These are phyloP conservation scores for Planococcus citri DNA, from an alignment of 1,140 invertebrate genomes.

Conservation along the genomic window DNA sequence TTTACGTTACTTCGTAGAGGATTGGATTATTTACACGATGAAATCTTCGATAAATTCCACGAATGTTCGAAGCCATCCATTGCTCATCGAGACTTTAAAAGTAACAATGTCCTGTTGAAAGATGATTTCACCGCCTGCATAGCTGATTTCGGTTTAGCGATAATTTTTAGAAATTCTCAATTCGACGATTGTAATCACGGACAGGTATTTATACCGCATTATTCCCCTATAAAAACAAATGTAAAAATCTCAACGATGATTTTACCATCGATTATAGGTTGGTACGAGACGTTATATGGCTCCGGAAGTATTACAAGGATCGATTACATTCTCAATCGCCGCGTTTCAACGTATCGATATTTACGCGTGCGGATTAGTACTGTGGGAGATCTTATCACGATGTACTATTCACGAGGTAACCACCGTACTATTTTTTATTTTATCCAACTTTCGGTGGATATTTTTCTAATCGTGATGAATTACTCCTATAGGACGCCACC, in stretches of 20 bases:
- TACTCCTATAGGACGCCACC: constrained; percentile 42
- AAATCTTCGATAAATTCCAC: constrained; percentile 50
- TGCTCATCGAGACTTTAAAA: constrained; percentile 95
- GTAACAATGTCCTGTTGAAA: constrained; percentile 92
- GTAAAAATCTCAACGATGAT: too few species aligned
- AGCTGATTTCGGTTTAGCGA: constrained; percentile 91
- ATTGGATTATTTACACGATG: constrained; percentile 85
- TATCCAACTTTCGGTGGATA: too few species aligned
- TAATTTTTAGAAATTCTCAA: constrained; percentile 80
- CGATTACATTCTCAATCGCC: constrained; percentile 90
- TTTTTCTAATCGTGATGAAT: background rate
- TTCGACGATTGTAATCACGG: constrained; percentile 78
- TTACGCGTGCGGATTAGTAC: constrained; percentile 90
- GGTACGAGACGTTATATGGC: constrained; percentile 94
- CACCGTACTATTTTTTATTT: too few species aligned
- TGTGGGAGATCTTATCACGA: constrained; percentile 91
- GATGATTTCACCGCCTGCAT: constrained; percentile 85
- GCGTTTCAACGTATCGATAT: constrained; percentile 94
- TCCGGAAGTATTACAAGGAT: constrained; percentile 93
- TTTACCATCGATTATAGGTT: constrained; percentile 41
- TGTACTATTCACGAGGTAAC: constrained; percentile 47
- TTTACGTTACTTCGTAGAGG: constrained; percentile 39
- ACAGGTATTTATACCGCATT: too few species aligned
- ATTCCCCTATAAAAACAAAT: too few species aligned
- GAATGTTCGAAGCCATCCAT: constrained; percentile 79